A percentile compares a stretch with the other conserved stretches of the same genome.
These are phyloP conservation scores for Dreissena rostriformis DNA, from an alignment of 1,140 invertebrate species.

Conservation along the genomic window DNA sequence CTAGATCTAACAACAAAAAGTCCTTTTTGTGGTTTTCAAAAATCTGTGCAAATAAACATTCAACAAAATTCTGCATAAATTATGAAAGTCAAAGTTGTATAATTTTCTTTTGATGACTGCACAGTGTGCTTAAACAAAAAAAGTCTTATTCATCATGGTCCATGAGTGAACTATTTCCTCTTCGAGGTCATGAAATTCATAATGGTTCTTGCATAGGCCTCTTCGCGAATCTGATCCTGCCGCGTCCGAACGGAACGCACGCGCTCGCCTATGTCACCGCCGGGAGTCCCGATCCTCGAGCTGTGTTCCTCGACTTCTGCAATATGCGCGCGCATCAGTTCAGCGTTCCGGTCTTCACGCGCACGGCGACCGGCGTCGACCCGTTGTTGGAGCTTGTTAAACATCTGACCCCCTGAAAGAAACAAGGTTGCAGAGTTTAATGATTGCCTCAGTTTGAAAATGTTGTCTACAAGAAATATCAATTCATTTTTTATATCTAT, in stretches of 20 bases:
- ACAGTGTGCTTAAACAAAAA: no score
- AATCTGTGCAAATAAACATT: no score
- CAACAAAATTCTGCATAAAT: no score
- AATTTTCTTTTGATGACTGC: no score
- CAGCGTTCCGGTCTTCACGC: not conserved
- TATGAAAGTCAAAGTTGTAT: no score
- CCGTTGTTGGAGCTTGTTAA: not conserved
- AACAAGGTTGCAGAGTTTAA: not conserved
- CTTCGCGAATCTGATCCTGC: not conserved
- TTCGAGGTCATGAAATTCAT: not conserved
- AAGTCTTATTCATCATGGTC: no score
- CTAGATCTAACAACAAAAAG: no score
- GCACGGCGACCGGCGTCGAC: not conserved
- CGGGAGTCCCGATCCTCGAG: not conserved
- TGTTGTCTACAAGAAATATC: no score
- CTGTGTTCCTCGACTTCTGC: not conserved
- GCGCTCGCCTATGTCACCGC: not conserved
- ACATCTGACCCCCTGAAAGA: not conserved
- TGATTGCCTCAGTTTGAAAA: no score
- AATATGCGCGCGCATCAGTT: not conserved
- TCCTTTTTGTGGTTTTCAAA: no score
- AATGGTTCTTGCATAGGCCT: not conserved
- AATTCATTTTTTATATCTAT: no score
- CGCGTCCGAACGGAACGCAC: not conserved
- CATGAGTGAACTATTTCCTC: not conserved